These are phyloP conservation scores for Maniola hyperantus DNA, from an alignment of 2,888 invertebrate species.

Conservation along the genomic window DNA sequence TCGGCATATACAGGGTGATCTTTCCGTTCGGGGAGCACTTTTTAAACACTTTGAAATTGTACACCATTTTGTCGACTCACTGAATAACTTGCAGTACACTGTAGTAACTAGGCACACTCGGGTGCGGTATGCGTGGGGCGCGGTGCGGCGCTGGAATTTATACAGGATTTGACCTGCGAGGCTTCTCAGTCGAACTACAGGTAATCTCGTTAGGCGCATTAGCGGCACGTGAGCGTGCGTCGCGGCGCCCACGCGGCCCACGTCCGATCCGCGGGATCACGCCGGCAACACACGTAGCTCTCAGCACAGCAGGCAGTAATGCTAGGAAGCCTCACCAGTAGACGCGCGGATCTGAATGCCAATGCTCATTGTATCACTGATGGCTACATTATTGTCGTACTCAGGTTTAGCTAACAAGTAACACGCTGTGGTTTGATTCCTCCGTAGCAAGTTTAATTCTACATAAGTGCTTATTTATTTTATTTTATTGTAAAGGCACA, in stretches of 20 bases:
- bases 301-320: background rate
- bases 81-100: constrained; percentile 1
- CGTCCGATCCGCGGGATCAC: background rate
- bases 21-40: constrained; percentile 95
- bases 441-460: no score
- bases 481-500: no score
- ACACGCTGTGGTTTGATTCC: background rate
- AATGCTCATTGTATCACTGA: background rate
- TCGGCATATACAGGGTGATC: constrained; percentile 92
- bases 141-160: constrained; percentile 49
- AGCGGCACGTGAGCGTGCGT: constrained; percentile 48
- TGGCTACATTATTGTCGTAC: background rate
- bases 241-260: constrained; percentile 17
- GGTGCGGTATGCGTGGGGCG: constrained; percentile 32
- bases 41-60: constrained; percentile 95
- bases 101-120: constrained; percentile 1
- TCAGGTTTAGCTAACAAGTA: background rate
- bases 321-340: background rate
- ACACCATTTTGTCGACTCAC: constrained; percentile 86
- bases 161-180: constrained; percentile 62
- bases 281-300: background rate
- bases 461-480: no score
- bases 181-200: constrained; percentile 56
- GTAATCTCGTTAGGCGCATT: constrained; percentile 66
- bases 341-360: background rate